Evolutionary conservation across 2,888 invertebrate species (phyloP).

Genomic region (Ametastegia equiseti): DNA sequence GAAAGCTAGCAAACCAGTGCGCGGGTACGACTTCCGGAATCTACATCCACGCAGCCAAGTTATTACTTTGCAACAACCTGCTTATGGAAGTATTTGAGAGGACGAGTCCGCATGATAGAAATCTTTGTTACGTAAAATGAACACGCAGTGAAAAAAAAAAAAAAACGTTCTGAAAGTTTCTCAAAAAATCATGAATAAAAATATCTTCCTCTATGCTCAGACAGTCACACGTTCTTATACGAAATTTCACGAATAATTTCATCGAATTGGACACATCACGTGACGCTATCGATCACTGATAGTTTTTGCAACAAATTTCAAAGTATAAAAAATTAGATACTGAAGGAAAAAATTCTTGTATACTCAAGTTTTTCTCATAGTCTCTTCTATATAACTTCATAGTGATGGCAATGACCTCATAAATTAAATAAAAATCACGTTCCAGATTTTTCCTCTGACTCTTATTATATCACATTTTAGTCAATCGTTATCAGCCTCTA

Average conservation of each 20-base stretch:
- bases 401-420: no score
- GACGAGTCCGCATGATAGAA: not conserved
- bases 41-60: not conserved
- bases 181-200: not conserved
- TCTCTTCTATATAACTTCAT: no score
- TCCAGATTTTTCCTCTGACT: no score
- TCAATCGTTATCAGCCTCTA: no score
- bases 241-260: not conserved
- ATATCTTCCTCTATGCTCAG: not conserved
- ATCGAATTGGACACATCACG: not conserved
- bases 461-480: no score
- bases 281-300: not conserved
- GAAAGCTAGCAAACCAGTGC: slow-evolving; percentile 32
- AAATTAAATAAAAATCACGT: no score
- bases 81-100: not conserved
- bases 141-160: not conserved
- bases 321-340: no score
- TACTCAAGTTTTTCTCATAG: no score
- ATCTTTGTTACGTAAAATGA: slow-evolving; percentile 2
- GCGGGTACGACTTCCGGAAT: slow-evolving; percentile 32
- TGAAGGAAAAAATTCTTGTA: no score
- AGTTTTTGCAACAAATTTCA: not conserved
- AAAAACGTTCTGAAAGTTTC: slow-evolving; percentile 10
- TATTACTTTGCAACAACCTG: not conserved
- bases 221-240: not conserved